Evolutionary conservation across 2,797 vertebrate genomes (phyloP).

Genomic region (Xerus rutilus): DNA sequence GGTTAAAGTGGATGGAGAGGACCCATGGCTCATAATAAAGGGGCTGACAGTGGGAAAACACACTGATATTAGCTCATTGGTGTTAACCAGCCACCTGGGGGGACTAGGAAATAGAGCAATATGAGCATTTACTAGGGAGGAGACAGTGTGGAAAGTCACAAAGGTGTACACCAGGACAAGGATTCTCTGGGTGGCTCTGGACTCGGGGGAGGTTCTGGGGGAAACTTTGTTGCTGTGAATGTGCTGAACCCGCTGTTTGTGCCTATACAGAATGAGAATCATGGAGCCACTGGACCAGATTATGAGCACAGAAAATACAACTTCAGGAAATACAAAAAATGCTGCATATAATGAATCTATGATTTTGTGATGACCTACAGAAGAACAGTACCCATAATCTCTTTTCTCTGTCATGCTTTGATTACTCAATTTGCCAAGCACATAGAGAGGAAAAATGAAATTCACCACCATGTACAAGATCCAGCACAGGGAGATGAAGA

Average conservation of each 20-base stretch:
- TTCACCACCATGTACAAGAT: not conserved
- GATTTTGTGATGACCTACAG: rapidly evolving
- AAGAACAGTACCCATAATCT: not conserved
- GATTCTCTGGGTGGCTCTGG: not conserved
- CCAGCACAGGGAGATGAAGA: not conserved
- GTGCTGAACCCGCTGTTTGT: not conserved
- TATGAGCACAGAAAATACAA: not conserved
- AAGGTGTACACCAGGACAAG: not conserved
- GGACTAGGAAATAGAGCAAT: not conserved
- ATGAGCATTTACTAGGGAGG: not conserved
- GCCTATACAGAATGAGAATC: not conserved
- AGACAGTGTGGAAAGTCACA: not conserved
- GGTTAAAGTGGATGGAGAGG: not conserved
- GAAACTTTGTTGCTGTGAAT: not conserved
- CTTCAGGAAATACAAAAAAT: not conserved
- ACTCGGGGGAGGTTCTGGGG: not conserved
- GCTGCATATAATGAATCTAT: not conserved
- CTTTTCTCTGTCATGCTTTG: not conserved
- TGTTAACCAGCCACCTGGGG: not conserved
- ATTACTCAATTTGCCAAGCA: not conserved
- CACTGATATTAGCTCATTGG: not conserved
- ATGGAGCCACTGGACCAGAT: not conserved
- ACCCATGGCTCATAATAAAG: not conserved
- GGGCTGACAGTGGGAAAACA: not conserved
- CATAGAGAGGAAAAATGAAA: not conserved